Percentiles rank a stretch among this genome's conserved stretches.
Evolutionary conservation across 2,797 vertebrate genomes (phyloP).

Genomic region (Brachymystax lenok): DNA sequence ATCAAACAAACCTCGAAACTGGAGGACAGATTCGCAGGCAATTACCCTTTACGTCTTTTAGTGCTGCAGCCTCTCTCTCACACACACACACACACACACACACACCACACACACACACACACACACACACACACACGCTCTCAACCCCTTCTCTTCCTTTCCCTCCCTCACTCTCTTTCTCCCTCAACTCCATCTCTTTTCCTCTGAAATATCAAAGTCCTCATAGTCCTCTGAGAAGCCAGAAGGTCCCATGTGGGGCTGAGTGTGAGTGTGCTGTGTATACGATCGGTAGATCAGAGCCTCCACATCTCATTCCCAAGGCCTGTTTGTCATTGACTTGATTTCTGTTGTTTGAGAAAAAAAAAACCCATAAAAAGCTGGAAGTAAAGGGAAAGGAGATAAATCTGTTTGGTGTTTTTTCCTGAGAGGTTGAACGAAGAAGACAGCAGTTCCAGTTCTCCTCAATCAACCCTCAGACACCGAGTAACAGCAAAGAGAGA

Average conservation of each 20-base stretch:
- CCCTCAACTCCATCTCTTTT: constrained; percentile 7
- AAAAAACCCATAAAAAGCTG: constrained; percentile 7
- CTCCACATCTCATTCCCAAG: constrained; percentile 29
- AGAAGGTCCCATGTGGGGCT: background rate
- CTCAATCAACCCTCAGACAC: background rate
- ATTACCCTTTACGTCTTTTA: constrained; percentile 38
- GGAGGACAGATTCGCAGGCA: constrained; percentile 41
- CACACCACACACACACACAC: constrained; percentile 8
- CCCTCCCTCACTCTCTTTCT: too few relatives aligned
- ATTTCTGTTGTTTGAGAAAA: constrained; percentile 27
- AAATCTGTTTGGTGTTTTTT: constrained; percentile 31
- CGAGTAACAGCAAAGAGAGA: background rate
- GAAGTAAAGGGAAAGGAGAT: constrained; percentile 30
- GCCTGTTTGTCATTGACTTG: constrained; percentile 27
- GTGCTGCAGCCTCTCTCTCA: background rate
- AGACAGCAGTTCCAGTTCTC: background rate
- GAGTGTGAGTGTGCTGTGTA: background rate
- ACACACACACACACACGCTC: constrained; percentile 2
- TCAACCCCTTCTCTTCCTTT: too few relatives aligned
- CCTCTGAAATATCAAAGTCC: constrained; percentile 48
- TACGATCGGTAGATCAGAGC: too few relatives aligned
- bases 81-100: too few relatives aligned
- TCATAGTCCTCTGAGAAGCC: constrained; percentile 36
- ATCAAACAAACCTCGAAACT: constrained; percentile 21
- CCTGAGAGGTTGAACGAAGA: background rate